Percentiles rank a stretch among this genome's conserved stretches.
phyloP scores from a whole-genome alignment of 2,797 vertebrate genomes.

The Myotis pilosus region DNA sequence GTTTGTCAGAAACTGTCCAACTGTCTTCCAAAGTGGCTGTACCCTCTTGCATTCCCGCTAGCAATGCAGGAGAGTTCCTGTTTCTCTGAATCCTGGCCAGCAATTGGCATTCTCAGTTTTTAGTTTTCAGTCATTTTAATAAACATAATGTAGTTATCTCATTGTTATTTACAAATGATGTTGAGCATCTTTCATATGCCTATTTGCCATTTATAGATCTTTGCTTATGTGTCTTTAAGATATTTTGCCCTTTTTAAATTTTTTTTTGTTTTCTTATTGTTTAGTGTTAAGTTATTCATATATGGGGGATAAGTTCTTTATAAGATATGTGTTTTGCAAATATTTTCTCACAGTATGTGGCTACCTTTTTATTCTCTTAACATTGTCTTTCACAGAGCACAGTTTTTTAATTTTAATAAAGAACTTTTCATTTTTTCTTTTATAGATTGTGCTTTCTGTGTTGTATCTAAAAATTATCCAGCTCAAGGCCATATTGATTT shows the following conservation, averaged over 20 bases:
- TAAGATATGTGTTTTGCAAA: neutral
- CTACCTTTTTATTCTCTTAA: neutral
- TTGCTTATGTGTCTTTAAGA: neutral
- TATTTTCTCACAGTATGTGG: neutral
- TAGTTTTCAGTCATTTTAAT: neutral
- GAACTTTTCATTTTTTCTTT: neutral
- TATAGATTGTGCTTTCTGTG: neutral
- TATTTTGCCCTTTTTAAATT: neutral
- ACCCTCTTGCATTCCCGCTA: neutral
- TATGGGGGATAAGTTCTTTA: neutral
- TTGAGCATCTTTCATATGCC: neutral
- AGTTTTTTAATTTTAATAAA: slow-evolving; percentile 18
- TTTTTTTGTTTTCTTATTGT: neutral
- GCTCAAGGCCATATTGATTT: neutral
- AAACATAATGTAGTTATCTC: neutral
- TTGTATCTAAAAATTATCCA: neutral
- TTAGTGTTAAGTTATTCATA: neutral
- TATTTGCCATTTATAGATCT: neutral
- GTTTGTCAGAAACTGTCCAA: neutral
- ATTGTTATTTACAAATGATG: neutral
- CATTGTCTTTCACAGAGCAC: neutral
- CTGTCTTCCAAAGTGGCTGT: neutral
- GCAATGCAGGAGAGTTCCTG: neutral
- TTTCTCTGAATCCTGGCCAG: neutral
- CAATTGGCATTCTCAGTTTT: neutral